Evolutionary conservation across 1,140 invertebrate species (phyloP).

Genomic region (Drosophila arizonae): DNA sequence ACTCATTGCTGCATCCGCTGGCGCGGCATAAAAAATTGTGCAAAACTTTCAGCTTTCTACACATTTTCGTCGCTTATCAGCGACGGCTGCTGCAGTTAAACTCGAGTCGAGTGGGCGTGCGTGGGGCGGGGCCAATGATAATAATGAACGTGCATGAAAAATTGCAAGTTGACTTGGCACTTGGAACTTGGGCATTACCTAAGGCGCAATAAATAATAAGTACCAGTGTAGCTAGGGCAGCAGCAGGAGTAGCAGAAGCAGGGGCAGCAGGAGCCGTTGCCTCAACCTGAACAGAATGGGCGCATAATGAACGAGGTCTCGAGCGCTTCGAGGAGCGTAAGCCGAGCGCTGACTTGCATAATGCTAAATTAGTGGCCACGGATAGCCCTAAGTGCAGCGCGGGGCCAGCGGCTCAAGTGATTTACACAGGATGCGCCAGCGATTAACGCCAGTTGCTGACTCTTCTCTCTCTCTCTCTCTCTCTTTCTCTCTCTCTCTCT

Average conservation of each 20-base stretch:
- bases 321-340: slow-evolving; percentile 41
- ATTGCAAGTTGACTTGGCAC: slow-evolving; percentile 68
- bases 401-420: slow-evolving; percentile 27
- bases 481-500: neutral
- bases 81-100: slow-evolving; percentile 69
- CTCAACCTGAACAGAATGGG: slow-evolving; percentile 56
- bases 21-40: slow-evolving; percentile 74
- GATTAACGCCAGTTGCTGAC: slow-evolving; percentile 32
- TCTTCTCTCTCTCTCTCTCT: neutral
- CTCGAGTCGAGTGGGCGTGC: slow-evolving; percentile 2
- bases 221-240: slow-evolving; percentile 26
- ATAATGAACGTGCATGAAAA: slow-evolving; percentile 80
- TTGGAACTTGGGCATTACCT: slow-evolving; percentile 62
- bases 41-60: slow-evolving; percentile 79
- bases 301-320: slow-evolving; percentile 77
- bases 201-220: slow-evolving; percentile 80
- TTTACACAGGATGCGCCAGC: slow-evolving; percentile 39
- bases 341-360: slow-evolving; percentile 63
- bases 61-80: slow-evolving; percentile 80
- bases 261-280: neutral
- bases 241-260: neutral
- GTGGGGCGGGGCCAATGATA: slow-evolving; percentile 52
- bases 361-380: slow-evolving; percentile 74
- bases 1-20: slow-evolving; percentile 20
- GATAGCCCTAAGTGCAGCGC: slow-evolving; percentile 25